Conservation (phyloP, 1,140 invertebrate genomes). For the Aphidius ervi region DNA sequence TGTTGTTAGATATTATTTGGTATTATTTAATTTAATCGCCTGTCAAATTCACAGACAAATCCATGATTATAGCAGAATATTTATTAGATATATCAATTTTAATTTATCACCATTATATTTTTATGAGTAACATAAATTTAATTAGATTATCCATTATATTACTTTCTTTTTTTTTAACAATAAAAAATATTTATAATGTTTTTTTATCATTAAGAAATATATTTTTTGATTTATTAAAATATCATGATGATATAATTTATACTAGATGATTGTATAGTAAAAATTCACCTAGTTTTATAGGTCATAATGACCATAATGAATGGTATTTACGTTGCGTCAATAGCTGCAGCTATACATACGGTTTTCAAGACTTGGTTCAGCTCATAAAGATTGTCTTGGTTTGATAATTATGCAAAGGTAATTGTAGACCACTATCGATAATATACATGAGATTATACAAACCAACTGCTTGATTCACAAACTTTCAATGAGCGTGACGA, state of each 20-base stretch:
- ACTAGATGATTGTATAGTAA: constrained; percentile 4
- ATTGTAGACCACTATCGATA: constrained; percentile 35
- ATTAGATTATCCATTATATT: too few relatives aligned
- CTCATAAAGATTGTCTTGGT: constrained; percentile 37
- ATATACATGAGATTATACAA: not conserved
- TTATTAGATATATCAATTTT: too few relatives aligned
- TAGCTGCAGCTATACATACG: constrained; percentile 5
- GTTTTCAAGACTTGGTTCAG: constrained; percentile 31
- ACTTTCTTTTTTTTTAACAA: too few relatives aligned
- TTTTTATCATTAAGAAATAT: too few relatives aligned
- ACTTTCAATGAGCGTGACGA: constrained; percentile 2
- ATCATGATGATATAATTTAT: constrained; percentile 9
- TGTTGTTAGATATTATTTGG: too few relatives aligned
- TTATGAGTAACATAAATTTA: too few relatives aligned
- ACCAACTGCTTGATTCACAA: constrained; percentile 17
- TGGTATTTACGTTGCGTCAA: constrained; percentile 10
- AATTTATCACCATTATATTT: too few relatives aligned
- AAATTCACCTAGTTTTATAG: constrained; percentile 5
- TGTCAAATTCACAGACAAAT: too few relatives aligned
- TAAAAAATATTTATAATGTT: too few relatives aligned
- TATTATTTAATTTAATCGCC: too few relatives aligned
- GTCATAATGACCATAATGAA: constrained; percentile 14
- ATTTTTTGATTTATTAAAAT: not conserved
- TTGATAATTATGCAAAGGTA: constrained; percentile 37
- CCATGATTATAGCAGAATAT: too few relatives aligned